Percentiles rank a stretch among this genome's conserved stretches.
These are phyloP conservation scores for Coilia nasus DNA, from an alignment of 2,797 vertebrate species.

Conservation along the genomic window DNA sequence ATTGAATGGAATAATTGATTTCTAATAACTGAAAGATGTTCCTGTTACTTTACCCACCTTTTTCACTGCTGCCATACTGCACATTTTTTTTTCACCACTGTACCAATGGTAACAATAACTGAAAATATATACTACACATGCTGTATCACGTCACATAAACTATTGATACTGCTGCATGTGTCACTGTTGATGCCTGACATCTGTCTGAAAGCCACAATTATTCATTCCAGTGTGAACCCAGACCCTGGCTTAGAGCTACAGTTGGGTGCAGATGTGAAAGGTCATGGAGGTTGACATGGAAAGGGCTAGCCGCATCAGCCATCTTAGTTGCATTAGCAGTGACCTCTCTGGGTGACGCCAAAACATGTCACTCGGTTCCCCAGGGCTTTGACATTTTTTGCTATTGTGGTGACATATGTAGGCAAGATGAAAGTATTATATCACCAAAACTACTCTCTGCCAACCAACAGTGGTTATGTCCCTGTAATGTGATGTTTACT, in stretches of 20 bases:
- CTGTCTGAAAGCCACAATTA: slow-evolving; percentile 51
- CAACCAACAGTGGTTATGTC: background rate
- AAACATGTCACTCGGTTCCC: background rate
- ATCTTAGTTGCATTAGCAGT: background rate
- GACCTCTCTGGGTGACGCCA: background rate
- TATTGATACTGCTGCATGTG: background rate
- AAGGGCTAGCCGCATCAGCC: background rate
- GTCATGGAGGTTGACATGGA: background rate
- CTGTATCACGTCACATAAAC: too few relatives aligned
- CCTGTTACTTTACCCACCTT: too few relatives aligned
- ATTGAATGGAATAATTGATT: too few relatives aligned
- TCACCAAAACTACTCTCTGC: background rate
- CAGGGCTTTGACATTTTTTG: background rate
- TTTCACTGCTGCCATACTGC: too few relatives aligned
- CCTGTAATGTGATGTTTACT: background rate
- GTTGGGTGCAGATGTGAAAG: background rate
- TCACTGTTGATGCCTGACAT: slow-evolving; percentile 40
- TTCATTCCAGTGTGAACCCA: background rate
- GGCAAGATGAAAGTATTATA: background rate
- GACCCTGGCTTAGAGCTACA: background rate
- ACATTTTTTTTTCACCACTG: too few relatives aligned
- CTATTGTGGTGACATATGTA: background rate
- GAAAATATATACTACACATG: too few relatives aligned
- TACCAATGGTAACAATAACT: too few relatives aligned
- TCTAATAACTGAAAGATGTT: too few relatives aligned